These are phyloP conservation scores for Falco biarmicus DNA, from an alignment of 2,797 vertebrate genomes.

Conservation along the genomic window DNA sequence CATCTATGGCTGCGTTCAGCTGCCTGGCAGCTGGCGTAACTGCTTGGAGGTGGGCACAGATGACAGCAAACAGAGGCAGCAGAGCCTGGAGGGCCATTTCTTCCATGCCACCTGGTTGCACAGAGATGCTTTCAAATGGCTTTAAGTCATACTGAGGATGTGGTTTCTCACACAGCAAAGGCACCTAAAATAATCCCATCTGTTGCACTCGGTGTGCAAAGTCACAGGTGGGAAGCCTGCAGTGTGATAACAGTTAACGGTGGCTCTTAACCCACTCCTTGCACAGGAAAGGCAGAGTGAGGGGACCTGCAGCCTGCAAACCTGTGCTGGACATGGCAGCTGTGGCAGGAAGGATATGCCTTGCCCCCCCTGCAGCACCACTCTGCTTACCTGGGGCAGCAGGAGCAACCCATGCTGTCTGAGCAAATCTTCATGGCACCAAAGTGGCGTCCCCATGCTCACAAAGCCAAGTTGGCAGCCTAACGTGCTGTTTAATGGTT, in stretches of 20 bases:
- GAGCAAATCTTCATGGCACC: neutral
- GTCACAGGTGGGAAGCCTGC: neutral
- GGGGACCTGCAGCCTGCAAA: neutral
- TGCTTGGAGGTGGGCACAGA: neutral
- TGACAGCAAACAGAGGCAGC: neutral
- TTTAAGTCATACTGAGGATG: neutral
- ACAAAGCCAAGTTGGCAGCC: neutral
- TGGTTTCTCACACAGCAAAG: neutral
- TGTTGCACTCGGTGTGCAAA: neutral
- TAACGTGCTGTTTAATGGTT: accelerated
- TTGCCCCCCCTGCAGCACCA: neutral
- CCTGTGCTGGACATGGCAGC: neutral
- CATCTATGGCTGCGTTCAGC: accelerated
- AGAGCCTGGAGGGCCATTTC: neutral
- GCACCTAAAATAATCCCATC: neutral
- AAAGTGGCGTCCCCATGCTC: neutral
- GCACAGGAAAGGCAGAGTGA: neutral
- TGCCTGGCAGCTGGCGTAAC: neutral
- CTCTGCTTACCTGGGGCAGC: neutral
- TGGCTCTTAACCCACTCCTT: neutral
- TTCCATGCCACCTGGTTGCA: neutral
- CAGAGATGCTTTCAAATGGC: neutral
- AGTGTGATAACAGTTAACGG: accelerated
- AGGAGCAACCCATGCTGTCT: neutral
- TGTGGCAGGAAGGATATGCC: neutral